Evolutionary conservation across 2,888 invertebrate genomes (phyloP).

Genomic region (Thelaira solivaga): DNA sequence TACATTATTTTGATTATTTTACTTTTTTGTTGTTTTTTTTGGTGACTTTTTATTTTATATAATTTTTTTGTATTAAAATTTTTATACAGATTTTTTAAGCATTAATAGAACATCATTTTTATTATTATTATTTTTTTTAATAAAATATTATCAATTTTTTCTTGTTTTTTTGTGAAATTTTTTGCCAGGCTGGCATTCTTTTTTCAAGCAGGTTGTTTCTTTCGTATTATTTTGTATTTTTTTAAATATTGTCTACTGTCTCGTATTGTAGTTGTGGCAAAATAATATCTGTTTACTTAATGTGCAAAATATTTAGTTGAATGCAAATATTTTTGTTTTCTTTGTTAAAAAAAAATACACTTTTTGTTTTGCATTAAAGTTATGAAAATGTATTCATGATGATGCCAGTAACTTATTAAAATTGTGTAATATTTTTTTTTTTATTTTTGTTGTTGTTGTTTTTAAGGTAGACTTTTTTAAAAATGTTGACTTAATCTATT

Average conservation of each 20-base stretch:
- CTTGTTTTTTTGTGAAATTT: constrained; percentile 5
- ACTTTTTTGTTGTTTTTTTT: constrained; percentile 31
- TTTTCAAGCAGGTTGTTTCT: constrained; percentile 17
- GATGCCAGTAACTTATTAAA: neutral
- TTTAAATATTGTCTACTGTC: too few species aligned
- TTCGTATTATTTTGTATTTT: constrained; percentile 33
- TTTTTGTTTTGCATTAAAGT: neutral
- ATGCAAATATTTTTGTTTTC: too few species aligned
- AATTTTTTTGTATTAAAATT: constrained; percentile 23
- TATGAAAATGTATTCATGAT: neutral
- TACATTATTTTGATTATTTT: constrained; percentile 56
- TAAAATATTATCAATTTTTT: constrained; percentile 26
- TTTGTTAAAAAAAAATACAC: neutral
- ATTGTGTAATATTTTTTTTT: neutral
- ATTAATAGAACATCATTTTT: constrained; percentile 34
- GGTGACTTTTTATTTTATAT: neutral
- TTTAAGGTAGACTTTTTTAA: too few species aligned
- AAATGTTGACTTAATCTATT: too few species aligned
- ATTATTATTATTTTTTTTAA: constrained; percentile 29
- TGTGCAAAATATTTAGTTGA: constrained; percentile 19
- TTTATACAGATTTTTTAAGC: constrained; percentile 40
- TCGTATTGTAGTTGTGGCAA: too few species aligned
- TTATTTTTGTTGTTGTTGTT: too few species aligned
- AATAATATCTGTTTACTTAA: constrained; percentile 20
- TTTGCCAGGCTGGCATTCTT: constrained; percentile 42